phyloP scores from a whole-genome alignment of 1,140 invertebrate species.

The Condylostylus longicornis region DNA sequence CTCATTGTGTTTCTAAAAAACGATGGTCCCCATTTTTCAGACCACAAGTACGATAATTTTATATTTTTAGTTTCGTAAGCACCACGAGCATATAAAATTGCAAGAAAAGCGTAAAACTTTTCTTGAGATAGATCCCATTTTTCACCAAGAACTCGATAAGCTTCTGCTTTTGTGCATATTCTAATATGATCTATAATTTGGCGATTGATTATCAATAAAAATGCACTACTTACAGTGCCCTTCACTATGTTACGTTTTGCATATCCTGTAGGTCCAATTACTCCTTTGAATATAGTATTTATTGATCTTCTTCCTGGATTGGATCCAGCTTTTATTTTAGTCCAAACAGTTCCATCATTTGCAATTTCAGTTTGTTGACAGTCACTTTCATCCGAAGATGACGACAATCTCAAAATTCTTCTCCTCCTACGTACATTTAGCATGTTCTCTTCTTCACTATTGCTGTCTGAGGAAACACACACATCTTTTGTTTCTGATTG shows the following conservation, averaged over 20 bases:
- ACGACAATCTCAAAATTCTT: too few species aligned
- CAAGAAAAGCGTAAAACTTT: conserved; percentile 21
- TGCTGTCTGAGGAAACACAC: too few species aligned
- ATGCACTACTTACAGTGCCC: conserved; percentile 10
- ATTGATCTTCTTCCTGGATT: conserved; percentile 8
- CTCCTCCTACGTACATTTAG: too few species aligned
- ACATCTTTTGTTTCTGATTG: too few species aligned
- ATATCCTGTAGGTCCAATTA: conserved; percentile 11
- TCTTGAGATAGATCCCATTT: conserved; percentile 12
- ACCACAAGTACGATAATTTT: conserved; percentile 9
- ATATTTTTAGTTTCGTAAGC: conserved; percentile 18
- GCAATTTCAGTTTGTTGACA: conserved; percentile 7
- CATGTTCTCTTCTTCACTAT: too few species aligned
- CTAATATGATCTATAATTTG: conserved; percentile 12
- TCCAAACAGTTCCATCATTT: conserved; percentile 9
- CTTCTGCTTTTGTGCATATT: conserved; percentile 14
- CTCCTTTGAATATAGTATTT: conserved; percentile 13
- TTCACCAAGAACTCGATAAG: conserved; percentile 8
- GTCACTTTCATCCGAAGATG: too few species aligned
- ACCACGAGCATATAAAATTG: conserved; percentile 17
- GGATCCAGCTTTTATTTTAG: conserved; percentile 7
- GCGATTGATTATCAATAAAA: conserved; percentile 14
- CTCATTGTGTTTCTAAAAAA: conserved; percentile 20
- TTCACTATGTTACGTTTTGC: conserved; percentile 9
- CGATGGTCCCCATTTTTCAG: conserved; percentile 10